These are phyloP conservation scores for Platichthys flesus DNA, from an alignment of 2,113 vertebrate species.

Conservation along the genomic window DNA sequence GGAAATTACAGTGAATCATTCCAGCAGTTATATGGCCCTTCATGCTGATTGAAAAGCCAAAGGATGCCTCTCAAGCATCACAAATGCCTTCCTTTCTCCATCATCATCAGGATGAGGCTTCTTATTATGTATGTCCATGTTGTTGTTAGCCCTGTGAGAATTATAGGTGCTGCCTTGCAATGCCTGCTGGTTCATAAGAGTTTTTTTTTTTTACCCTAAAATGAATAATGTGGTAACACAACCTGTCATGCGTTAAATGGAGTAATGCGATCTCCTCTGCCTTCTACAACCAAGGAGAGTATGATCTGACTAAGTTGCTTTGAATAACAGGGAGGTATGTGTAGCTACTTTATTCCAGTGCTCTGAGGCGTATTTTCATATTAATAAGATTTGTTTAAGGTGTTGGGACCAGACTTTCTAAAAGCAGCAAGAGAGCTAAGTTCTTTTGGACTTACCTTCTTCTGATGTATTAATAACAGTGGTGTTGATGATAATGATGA, in stretches of 20 bases:
- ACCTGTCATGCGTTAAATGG: neutral
- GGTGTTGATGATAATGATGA: neutral
- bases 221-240: neutral
- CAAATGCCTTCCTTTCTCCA: slow-evolving; percentile 17
- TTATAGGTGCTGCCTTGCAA: neutral
- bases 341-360: neutral
- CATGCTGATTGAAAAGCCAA: slow-evolving; percentile 70
- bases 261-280: neutral
- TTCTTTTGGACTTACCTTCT: neutral
- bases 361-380: neutral
- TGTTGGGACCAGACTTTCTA: neutral
- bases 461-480: neutral
- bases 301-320: neutral
- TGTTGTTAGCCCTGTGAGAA: neutral
- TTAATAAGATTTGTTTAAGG: too few relatives aligned
- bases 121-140: neutral
- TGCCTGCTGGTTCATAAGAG: too few relatives aligned
- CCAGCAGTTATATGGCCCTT: slow-evolving; percentile 46
- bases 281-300: neutral
- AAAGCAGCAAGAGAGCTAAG: neutral
- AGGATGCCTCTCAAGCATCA: slow-evolving; percentile 44
- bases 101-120: neutral
- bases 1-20: slow-evolving; percentile 57
- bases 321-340: neutral
- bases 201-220: neutral